Evolutionary conservation across 35 echinoderm and acorn worm species (phyloP), one percentile per base, ranked within the genome.

Genomic region (Stichopus chloronotus): DNA sequence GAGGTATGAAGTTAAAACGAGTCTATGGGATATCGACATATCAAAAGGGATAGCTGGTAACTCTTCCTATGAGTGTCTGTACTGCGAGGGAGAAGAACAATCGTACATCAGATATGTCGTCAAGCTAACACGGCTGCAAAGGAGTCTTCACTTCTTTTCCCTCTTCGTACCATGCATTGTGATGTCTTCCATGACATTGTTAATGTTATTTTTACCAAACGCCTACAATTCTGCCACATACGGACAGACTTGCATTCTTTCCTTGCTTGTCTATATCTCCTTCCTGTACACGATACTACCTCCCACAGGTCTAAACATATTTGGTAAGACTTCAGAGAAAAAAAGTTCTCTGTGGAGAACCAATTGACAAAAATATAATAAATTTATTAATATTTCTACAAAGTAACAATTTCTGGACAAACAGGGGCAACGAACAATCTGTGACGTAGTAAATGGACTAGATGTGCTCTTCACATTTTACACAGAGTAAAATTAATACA

Each of bases 281-380:
- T 81, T 13, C 17, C 53, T 81, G 17, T 55, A 52, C 52, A 16
- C 25, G 8, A 52, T 12, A 0, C 53, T 81, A 6, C 78, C 78
- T 53, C 14, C 78, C 6, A 52, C 78, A 13, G 25, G 78, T 53
- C 53, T 20, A 7, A 4, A 22, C 6, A 9, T 81, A 53, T 19
- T 81, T 13, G 78, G 78, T 81, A 81, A 81, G 78, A 8, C 7
- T 78, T 78, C 58, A 60, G n/a, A n/a, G n/a, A n/a, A n/a, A n/a
- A n/a, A n/a, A n/a, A n/a, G n/a, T n/a, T n/a, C n/a, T n/a, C n/a
- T n/a, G n/a, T n/a, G n/a, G n/a, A n/a, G n/a, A n/a, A n/a, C n/a
- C 30, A 43, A 43, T 43, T 43, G 30, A 43, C 30, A 43, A 0
- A 43, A 43, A 43, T 1, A 43, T 43, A 1, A 1, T 43, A 43